These are phyloP conservation scores for Bostrychus sinensis DNA, from an alignment of 2,113 vertebrate genomes.

Conservation along the genomic window DNA sequence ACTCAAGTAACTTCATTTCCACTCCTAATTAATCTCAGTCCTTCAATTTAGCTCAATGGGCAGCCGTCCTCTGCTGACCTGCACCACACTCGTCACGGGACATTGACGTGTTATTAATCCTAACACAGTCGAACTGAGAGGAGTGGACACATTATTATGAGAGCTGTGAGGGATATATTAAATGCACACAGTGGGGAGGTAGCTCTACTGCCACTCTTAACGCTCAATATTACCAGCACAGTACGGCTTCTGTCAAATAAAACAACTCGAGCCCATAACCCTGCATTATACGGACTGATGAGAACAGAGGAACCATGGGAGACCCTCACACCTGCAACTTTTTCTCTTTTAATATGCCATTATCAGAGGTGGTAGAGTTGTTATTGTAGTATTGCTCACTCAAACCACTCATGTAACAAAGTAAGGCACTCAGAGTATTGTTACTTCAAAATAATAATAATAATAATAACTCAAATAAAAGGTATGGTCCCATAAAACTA, in stretches of 20 bases:
- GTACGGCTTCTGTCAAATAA: neutral
- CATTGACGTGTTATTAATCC: constrained; percentile 9
- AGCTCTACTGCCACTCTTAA: neutral
- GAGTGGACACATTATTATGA: neutral
- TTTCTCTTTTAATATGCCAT: neutral
- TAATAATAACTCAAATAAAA: too few relatives aligned
- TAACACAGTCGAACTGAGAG: neutral
- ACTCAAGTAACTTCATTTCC: too few relatives aligned
- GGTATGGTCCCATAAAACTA: too few relatives aligned
- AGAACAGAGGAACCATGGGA: neutral
- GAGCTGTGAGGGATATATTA: neutral
- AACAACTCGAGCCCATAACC: neutral
- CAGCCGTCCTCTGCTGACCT: neutral
- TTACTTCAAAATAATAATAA: too few relatives aligned
- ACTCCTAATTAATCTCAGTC: too few relatives aligned
- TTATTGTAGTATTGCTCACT: too few relatives aligned
- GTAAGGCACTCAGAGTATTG: too few relatives aligned
- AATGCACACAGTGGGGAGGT: neutral
- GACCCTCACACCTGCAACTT: neutral
- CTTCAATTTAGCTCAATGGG: neutral
- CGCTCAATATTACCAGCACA: neutral
- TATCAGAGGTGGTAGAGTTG: neutral
- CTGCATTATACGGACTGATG: neutral
- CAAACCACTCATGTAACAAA: too few relatives aligned
- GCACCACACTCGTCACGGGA: neutral